Conservation (phyloP, 1,140 invertebrate species). For the Monochamus saltuarius region DNA sequence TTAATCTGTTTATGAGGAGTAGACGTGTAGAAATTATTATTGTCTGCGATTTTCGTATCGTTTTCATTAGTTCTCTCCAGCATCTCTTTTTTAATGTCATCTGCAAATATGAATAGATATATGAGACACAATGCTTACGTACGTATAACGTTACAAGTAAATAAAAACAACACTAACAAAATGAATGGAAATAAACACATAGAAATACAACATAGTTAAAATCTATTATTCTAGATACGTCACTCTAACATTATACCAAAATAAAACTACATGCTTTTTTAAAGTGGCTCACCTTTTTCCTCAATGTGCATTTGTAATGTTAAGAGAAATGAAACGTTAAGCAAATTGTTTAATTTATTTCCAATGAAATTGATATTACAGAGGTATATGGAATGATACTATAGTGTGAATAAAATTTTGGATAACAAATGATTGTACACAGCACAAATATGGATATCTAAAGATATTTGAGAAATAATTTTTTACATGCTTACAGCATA, state of each 20-base stretch:
- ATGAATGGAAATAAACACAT: too few species aligned
- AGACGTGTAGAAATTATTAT: conserved; percentile 44
- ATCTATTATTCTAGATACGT: too few species aligned
- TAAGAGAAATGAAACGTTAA: conserved; percentile 28
- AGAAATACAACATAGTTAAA: background rate
- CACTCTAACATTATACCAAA: too few species aligned
- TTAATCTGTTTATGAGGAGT: conserved; percentile 37
- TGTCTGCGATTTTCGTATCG: conserved; percentile 30
- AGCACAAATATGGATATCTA: conserved; percentile 31
- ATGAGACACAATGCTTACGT: background rate
- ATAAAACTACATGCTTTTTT: too few species aligned
- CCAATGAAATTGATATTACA: conserved; percentile 32
- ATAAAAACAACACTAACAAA: too few species aligned
- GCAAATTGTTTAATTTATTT: conserved; percentile 38
- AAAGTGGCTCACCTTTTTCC: conserved; percentile 25
- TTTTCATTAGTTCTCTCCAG: conserved; percentile 26
- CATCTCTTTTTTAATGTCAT: conserved; percentile 28
- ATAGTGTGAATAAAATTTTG: conserved; percentile 29
- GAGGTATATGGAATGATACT: conserved; percentile 23
- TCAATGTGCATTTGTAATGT: conserved; percentile 9
- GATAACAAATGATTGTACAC: conserved; percentile 40
- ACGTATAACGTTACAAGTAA: too few species aligned
- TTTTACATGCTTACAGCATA: conserved; percentile 27
- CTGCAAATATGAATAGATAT: conserved; percentile 24
- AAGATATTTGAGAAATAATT: conserved; percentile 9